phyloP scores from a whole-genome alignment of 1,140 invertebrate species.

The Philaenus spumarius region DNA sequence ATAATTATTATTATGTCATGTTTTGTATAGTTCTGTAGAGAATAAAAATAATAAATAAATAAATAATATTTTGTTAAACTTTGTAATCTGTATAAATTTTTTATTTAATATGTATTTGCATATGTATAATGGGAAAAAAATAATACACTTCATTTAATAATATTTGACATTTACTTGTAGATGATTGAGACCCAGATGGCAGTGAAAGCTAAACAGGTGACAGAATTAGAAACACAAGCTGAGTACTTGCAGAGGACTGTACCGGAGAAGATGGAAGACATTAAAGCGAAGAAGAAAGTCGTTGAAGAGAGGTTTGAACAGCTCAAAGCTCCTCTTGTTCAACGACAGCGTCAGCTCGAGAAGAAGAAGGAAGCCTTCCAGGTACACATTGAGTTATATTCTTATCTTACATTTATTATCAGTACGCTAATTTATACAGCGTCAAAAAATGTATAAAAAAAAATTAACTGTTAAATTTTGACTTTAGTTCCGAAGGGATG shows the following conservation, averaged over 20 bases:
- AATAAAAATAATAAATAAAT: background rate
- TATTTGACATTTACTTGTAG: conserved; percentile 42
- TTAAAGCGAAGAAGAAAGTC: conserved; percentile 86
- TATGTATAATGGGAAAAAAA: too few relatives aligned
- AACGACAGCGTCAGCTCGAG: conserved; percentile 80
- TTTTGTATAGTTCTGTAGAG: background rate
- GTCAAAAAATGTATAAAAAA: background rate
- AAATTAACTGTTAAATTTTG: too few relatives aligned
- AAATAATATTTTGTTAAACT: background rate
- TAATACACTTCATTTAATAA: too few relatives aligned
- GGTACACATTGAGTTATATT: conserved; percentile 17
- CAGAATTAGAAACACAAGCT: conserved; percentile 89
- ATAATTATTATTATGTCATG: background rate
- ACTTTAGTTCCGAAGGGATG: conserved; percentile 81
- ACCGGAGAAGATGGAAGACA: conserved; percentile 85
- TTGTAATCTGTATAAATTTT: too few relatives aligned
- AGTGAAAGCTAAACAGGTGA: conserved; percentile 85
- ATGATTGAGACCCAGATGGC: conserved; percentile 96
- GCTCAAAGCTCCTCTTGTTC: conserved; percentile 81
- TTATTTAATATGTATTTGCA: too few relatives aligned
- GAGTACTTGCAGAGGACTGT: conserved; percentile 90
- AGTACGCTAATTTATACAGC: background rate
- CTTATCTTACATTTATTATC: background rate
- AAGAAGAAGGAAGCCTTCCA: conserved; percentile 99
- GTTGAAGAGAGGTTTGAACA: conserved; percentile 88